phyloP scores from a whole-genome alignment of 2,888 invertebrate genomes.

The Andrena fulva region DNA sequence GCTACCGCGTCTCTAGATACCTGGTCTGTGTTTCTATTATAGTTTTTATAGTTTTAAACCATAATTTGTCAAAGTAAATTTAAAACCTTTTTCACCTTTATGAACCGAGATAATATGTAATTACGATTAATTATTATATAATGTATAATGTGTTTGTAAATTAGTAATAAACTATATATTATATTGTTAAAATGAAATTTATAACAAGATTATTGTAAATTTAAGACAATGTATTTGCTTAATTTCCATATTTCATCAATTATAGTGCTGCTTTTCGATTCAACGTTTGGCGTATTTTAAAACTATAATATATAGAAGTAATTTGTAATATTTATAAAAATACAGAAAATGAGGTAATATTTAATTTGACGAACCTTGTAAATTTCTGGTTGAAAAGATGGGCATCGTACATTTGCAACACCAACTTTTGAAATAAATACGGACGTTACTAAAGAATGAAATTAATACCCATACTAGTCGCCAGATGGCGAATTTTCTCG shows the following conservation, averaged over 20 bases:
- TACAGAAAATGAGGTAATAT: not conserved
- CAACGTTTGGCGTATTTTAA: not conserved
- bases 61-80: not conserved
- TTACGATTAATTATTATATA: not conserved
- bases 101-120: not conserved
- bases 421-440: not conserved
- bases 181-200: not conserved
- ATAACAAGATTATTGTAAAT: not conserved
- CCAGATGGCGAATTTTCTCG: slow-evolving; percentile 22
- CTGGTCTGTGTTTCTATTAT: too few species aligned
- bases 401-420: too few species aligned
- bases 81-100: not conserved
- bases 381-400: too few species aligned
- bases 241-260: not conserved
- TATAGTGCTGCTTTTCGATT: not conserved
- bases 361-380: not conserved
- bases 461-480: not conserved
- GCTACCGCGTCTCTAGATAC: too few species aligned
- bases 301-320: not conserved
- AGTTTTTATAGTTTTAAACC: not conserved
- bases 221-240: not conserved
- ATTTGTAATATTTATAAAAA: not conserved
- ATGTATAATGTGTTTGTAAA: not conserved
- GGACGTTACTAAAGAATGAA: too few species aligned
- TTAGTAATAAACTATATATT: not conserved